Percentiles rank a stretch among this genome's conserved stretches.
Conservation (phyloP, 92 coral and sea anemone genomes). For the Nematostella vectensis region DNA sequence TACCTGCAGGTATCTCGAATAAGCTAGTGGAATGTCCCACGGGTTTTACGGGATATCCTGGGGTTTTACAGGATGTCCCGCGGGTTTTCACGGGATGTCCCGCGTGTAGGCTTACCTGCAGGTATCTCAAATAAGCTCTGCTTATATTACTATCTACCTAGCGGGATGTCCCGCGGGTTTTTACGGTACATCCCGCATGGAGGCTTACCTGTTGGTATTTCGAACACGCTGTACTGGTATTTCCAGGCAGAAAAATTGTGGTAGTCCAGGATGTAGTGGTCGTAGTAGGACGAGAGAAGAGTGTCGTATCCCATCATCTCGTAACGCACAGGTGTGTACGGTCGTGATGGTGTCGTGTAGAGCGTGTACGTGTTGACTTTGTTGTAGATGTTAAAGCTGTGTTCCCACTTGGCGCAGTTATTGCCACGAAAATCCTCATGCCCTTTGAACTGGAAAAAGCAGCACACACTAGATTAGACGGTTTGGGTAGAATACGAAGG, state of each 20-base stretch:
- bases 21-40: no score
- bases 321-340: slow-evolving; percentile 72
- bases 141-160: no score
- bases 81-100: no score
- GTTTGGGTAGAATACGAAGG: no score
- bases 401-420: slow-evolving; percentile 79
- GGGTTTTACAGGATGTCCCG: no score
- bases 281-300: slow-evolving; percentile 89
- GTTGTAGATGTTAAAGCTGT: slow-evolving; percentile 79
- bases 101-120: no score
- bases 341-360: slow-evolving; percentile 59
- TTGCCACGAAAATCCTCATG: slow-evolving; percentile 52
- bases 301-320: slow-evolving; percentile 99
- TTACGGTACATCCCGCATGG: no score
- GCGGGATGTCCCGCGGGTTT: no score
- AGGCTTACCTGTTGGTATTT: slow-evolving; percentile 93
- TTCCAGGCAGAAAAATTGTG: slow-evolving; percentile 76
- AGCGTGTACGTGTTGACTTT: slow-evolving; percentile 86
- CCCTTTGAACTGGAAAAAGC: slow-evolving; percentile 54
- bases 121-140: no score
- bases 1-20: no score
- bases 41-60: no score
- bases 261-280: slow-evolving; percentile 90
- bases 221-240: slow-evolving; percentile 51
- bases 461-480: background rate